A percentile compares a stretch with the other conserved stretches of the same genome.
phyloP scores from a whole-genome alignment of 2,113 vertebrate species.

The Chloropsis cyanopogon region DNA sequence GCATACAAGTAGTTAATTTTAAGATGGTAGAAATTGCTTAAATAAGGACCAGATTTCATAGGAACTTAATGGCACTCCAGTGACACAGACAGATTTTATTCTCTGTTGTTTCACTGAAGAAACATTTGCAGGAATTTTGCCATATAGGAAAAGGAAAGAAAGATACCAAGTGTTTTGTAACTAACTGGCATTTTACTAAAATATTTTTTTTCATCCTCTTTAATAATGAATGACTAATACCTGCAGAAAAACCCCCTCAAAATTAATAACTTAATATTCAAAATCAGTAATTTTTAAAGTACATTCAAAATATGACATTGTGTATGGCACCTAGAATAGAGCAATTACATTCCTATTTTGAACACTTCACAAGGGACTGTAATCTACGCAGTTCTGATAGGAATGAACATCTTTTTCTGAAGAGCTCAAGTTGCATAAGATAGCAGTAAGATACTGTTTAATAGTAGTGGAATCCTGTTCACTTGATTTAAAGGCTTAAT shows the following conservation, averaged over 20 bases:
- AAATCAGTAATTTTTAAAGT: neutral
- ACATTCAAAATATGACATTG: neutral
- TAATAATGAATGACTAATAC: neutral
- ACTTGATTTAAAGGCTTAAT: conserved; percentile 16
- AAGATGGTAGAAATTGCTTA: neutral
- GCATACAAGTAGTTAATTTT: neutral
- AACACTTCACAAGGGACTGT: neutral
- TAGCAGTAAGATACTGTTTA: neutral
- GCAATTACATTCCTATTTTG: neutral
- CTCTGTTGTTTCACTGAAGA: neutral
- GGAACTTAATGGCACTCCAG: neutral
- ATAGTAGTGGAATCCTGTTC: neutral
- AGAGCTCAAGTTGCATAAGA: neutral
- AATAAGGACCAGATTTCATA: conserved; percentile 1
- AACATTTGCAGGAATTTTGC: neutral
- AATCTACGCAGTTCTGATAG: neutral
- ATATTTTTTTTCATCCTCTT: neutral
- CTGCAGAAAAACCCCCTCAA: neutral
- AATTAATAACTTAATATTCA: neutral
- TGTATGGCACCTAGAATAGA: neutral
- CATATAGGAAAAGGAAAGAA: neutral
- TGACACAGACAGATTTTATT: neutral
- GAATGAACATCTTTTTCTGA: neutral
- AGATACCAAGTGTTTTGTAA: neutral
- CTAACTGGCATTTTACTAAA: neutral